A percentile compares a stretch with the other conserved stretches of the same genome.
Conservation (phyloP, 1,140 invertebrate genomes). For the Drosophila sechellia region DNA sequence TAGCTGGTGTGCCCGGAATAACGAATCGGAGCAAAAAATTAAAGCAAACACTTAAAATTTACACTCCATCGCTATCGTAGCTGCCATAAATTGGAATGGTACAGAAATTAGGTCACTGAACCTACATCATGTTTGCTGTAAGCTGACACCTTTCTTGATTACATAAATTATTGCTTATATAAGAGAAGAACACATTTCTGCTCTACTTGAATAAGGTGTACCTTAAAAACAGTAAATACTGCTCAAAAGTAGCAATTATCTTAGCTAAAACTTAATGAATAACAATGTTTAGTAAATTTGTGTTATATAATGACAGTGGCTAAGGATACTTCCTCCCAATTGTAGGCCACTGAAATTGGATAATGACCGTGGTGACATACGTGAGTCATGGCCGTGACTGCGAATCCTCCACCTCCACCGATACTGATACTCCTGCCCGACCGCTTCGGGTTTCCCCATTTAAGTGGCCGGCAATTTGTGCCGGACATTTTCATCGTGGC, state of each 20-base stretch:
- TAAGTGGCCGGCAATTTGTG: slow-evolving; percentile 63
- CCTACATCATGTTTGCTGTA: slow-evolving; percentile 26
- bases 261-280: too few relatives aligned
- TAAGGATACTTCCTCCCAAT: slow-evolving; percentile 6
- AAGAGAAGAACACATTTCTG: too few relatives aligned
- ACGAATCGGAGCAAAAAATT: slow-evolving; percentile 32
- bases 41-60: slow-evolving; percentile 34
- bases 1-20: slow-evolving; percentile 56
- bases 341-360: slow-evolving; percentile 12
- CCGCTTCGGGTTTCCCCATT: slow-evolving; percentile 40
- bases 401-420: neutral
- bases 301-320: slow-evolving; percentile 2
- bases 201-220: too few relatives aligned
- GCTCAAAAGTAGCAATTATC: too few relatives aligned
- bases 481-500: slow-evolving; percentile 37
- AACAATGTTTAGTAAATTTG: too few relatives aligned
- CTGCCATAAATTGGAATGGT: slow-evolving; percentile 25
- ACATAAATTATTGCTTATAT: neutral
- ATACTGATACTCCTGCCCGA: neutral
- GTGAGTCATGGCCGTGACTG: neutral
- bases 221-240: neutral
- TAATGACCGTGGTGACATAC: slow-evolving; percentile 35
- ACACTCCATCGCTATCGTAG: slow-evolving; percentile 19
- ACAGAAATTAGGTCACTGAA: slow-evolving; percentile 37
- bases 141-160: slow-evolving; percentile 29